A percentile compares a stretch with the other conserved stretches of the same genome.
Conservation (phyloP, 2,113 vertebrate species). For the Macrotis lagotis region DNA sequence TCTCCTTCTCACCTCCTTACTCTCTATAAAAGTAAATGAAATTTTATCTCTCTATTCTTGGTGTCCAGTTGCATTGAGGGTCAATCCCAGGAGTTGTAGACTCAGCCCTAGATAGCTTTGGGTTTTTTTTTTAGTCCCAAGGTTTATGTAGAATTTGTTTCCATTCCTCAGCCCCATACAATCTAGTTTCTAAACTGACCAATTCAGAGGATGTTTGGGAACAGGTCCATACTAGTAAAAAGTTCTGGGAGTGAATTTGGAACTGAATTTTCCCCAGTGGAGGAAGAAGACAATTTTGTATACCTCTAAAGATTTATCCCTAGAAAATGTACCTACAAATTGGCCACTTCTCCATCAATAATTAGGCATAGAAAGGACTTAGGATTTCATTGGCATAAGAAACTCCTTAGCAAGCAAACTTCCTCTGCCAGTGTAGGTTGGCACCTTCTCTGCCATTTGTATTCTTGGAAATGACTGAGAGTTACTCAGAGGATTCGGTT, state of each 20-base stretch:
- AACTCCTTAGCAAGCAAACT: not conserved
- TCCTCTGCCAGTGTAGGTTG: not conserved
- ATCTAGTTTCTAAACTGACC: not conserved
- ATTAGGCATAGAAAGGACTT: not conserved
- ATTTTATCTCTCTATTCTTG: not conserved
- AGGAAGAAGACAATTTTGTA: not conserved
- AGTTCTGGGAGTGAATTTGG: not conserved
- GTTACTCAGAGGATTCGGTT: not conserved
- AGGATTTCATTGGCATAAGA: not conserved
- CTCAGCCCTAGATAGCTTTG: not conserved
- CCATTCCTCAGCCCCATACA: not conserved
- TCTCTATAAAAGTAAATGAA: not conserved
- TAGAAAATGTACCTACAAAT: not conserved
- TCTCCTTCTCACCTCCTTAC: not conserved
- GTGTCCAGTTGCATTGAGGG: not conserved
- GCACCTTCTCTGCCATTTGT: not conserved
- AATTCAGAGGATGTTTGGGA: not conserved
- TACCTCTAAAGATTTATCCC: not conserved
- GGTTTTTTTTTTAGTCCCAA: not conserved
- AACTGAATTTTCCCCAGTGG: not conserved
- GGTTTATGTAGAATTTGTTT: not conserved
- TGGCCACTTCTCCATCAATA: not conserved
- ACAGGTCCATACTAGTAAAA: not conserved
- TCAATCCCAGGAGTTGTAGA: not conserved
- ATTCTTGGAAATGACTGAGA: not conserved